Evolutionary conservation across 2,888 invertebrate genomes (phyloP), one percentile per base, ranked within the genome.

Genomic region (Eupeodes luniger): DNA sequence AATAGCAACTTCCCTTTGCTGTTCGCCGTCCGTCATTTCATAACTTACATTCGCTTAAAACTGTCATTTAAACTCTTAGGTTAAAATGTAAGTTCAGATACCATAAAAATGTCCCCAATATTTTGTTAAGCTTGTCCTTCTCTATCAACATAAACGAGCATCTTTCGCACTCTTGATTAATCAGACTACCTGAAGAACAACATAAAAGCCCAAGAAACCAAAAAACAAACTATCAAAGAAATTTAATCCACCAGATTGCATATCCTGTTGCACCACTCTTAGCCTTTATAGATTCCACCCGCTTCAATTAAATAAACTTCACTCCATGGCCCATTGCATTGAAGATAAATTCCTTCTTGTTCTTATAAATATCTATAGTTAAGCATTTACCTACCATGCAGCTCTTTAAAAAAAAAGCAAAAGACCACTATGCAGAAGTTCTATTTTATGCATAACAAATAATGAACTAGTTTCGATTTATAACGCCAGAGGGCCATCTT

Each of bases 381-480:
- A 64, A 40, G 64, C 19, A 64, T 11, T 64, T 11, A n/a, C 14
- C 62, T 6, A 19, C 2, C 1, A 19, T 57, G 6, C 47, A 57
- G 12, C 16, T 19, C 47, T 40, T 9, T 9, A 40, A 40, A 40
- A 40, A 5, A 5, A 9, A 40, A 40, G 40, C 40, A 40, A 40
- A 40, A 40, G 9, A 49, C 44, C 40, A 47, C 57, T 61, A 36
- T 72, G 61, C 72, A 44, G 80, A 49, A 53, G 59, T 81, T 81
- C 69, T 62, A 75, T 82, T 86, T 86, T 86, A 74, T 27, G 77
- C 44, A 49, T 79, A 83, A 69, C 70, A 72, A 66, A 86, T 79
- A 87, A 83, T 83, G 86, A 87, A 87, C 83, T 87, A 87, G 86
- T 87, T 87, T 87, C 79, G 83, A 87, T 76, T 87, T 80, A 83